Evolutionary conservation across 2,113 vertebrate genomes (phyloP).

Genomic region (Toxostoma redivivum): DNA sequence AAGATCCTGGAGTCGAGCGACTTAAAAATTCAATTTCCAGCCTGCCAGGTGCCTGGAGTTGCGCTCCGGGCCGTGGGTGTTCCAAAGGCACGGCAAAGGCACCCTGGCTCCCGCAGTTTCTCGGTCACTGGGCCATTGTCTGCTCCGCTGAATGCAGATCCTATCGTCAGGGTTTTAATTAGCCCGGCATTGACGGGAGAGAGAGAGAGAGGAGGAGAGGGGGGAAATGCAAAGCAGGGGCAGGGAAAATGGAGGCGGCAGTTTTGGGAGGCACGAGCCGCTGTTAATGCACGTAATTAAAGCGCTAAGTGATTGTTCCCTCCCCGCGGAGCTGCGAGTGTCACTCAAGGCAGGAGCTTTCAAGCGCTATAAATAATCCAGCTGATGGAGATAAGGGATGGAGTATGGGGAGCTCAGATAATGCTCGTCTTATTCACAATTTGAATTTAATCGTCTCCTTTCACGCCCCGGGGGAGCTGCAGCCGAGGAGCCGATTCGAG

Average conservation of each 20-base stretch:
- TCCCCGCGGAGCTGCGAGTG: conserved; percentile 19
- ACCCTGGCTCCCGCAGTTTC: background rate
- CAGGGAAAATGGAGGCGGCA: background rate
- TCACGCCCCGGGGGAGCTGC: background rate
- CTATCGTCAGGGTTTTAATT: background rate
- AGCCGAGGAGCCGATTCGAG: background rate
- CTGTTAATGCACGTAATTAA: conserved; percentile 32
- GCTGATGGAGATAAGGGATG: conserved; percentile 40
- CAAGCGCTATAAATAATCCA: conserved; percentile 40
- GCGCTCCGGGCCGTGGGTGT: accelerated
- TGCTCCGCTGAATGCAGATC: background rate
- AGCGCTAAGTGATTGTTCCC: conserved; percentile 8
- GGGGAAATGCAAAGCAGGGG: background rate
- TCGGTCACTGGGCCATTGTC: background rate
- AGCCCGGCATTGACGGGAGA: background rate
- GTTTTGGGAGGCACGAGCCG: background rate
- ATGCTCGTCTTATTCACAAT: background rate
- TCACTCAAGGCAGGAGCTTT: conserved; percentile 32
- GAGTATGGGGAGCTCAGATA: background rate
- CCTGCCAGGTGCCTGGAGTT: background rate
- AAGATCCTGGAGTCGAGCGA: background rate
- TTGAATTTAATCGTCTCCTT: background rate
- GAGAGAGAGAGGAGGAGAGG: background rate
- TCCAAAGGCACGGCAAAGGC: background rate
- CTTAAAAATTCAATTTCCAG: background rate